These are phyloP conservation scores for Arizona elegans DNA, from an alignment of 2,113 vertebrate species.

Conservation along the genomic window DNA sequence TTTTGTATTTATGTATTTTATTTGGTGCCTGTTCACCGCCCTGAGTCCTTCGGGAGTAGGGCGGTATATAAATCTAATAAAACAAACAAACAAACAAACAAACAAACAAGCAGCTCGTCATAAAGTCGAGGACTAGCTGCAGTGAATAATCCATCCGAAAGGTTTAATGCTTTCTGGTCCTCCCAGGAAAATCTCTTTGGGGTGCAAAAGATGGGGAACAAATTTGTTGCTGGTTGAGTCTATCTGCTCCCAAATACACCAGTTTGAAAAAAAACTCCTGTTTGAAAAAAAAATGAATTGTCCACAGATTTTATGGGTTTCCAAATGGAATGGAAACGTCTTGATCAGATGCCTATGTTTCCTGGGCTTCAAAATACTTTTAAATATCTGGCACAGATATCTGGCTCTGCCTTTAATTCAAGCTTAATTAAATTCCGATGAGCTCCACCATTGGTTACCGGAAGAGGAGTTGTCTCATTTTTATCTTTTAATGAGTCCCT, in stretches of 20 bases:
- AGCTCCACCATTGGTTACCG: neutral
- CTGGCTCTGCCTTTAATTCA: neutral
- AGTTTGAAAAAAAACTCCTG: neutral
- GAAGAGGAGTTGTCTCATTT: neutral
- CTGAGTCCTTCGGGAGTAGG: too few relatives aligned
- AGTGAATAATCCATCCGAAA: neutral
- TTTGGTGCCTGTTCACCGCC: too few relatives aligned
- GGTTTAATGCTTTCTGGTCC: neutral
- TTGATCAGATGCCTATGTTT: neutral
- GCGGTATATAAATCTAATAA: too few relatives aligned
- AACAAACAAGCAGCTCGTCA: neutral
- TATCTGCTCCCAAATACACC: neutral
- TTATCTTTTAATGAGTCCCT: neutral
- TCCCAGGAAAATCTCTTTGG: neutral
- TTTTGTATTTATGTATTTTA: too few relatives aligned
- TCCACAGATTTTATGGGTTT: neutral
- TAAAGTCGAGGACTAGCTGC: neutral
- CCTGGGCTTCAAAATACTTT: neutral
- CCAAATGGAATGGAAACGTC: neutral
- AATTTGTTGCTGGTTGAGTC: neutral
- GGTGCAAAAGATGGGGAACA: neutral
- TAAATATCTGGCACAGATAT: neutral
- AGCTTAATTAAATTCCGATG: neutral
- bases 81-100: too few relatives aligned
- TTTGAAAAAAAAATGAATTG: neutral